Evolutionary conservation across 2,113 vertebrate genomes (phyloP).

Genomic region (Ranitomeya variabilis): DNA sequence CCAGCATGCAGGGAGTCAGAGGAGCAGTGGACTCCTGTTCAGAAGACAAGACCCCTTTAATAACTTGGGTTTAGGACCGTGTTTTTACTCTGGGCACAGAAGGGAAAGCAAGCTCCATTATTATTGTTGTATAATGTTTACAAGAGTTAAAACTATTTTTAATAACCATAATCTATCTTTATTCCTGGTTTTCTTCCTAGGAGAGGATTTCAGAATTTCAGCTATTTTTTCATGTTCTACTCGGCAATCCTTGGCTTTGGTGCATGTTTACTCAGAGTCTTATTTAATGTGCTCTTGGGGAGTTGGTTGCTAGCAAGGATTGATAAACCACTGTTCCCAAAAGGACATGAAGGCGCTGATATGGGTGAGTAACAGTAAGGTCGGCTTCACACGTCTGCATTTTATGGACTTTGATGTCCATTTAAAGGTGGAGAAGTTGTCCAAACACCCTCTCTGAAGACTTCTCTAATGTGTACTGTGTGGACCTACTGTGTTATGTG

Average conservation of each 20-base stretch:
- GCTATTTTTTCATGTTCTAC: constrained; percentile 58
- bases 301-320: constrained; percentile 52
- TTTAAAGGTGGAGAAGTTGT: too few relatives aligned
- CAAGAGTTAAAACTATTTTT: background rate
- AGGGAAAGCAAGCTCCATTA: background rate
- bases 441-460: too few relatives aligned
- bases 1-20: too few relatives aligned
- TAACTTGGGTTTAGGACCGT: background rate
- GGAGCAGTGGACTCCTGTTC: too few relatives aligned
- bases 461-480: too few relatives aligned
- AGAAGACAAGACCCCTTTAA: too few relatives aligned
- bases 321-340: constrained; percentile 48
- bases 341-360: constrained; percentile 47
- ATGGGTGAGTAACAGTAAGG: constrained; percentile 19
- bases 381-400: too few relatives aligned
- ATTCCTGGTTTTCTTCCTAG: background rate
- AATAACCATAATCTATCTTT: background rate
- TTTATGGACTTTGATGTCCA: too few relatives aligned
- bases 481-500: too few relatives aligned
- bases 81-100: background rate
- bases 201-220: constrained; percentile 55
- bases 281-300: constrained; percentile 48
- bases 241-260: constrained; percentile 46
- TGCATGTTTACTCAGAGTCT: constrained; percentile 37
- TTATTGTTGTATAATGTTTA: background rate